Conservation (phyloP, 2,888 invertebrate species). For the Amphipyra berbera region DNA sequence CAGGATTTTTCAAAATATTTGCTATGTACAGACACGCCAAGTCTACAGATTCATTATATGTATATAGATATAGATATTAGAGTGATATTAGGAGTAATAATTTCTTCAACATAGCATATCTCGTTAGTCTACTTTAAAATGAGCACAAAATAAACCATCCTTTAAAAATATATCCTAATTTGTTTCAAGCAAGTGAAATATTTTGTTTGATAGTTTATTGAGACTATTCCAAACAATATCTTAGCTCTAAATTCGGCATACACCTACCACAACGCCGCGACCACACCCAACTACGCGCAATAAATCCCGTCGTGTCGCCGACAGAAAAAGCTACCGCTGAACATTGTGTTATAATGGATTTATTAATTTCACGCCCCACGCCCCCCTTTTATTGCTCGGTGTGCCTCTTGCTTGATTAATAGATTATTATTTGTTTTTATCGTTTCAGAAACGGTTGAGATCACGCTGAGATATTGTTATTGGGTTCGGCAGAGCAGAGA, state of each 20-base stretch:
- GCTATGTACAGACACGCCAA: too few relatives aligned
- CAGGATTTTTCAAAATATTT: too few relatives aligned
- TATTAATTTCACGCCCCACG: constrained; percentile 81
- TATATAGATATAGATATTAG: too few relatives aligned
- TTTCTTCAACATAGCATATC: too few relatives aligned
- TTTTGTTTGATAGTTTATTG: too few relatives aligned
- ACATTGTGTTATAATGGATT: constrained; percentile 84
- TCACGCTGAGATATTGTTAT: constrained; percentile 32
- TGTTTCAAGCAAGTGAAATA: too few relatives aligned
- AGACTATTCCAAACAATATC: not conserved
- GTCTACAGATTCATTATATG: too few relatives aligned
- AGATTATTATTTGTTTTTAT: constrained; percentile 59
- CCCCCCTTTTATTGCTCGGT: constrained; percentile 61
- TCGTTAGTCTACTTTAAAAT: too few relatives aligned
- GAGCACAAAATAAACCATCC: too few relatives aligned
- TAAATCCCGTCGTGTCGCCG: constrained; percentile 81
- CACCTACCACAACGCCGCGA: constrained; percentile 54
- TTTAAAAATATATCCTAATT: too few relatives aligned
- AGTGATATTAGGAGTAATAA: too few relatives aligned
- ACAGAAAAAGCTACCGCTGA: constrained; percentile 80
- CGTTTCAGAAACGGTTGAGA: constrained; percentile 39
- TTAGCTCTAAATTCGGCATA: constrained; percentile 25
- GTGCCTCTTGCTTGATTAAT: constrained; percentile 64
- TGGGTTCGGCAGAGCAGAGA: constrained; percentile 21
- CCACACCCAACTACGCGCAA: constrained; percentile 72